Conservation (phyloP, 2,797 vertebrate genomes). For the Etheostoma perlongum region DNA sequence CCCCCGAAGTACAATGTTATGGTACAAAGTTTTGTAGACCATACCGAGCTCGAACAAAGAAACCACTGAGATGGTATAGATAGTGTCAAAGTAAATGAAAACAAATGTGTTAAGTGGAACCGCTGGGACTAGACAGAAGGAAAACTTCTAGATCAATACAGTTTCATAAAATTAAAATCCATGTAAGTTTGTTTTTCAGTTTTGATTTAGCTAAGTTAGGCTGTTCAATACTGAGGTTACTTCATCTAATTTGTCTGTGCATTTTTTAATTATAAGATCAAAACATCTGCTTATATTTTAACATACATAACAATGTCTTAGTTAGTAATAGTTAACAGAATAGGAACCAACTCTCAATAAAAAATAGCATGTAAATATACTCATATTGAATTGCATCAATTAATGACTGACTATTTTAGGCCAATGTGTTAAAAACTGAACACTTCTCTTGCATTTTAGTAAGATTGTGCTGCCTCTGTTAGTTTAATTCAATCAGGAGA, state of each 20-base stretch:
- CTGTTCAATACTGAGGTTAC: background rate
- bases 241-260: background rate
- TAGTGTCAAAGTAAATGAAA: constrained; percentile 57
- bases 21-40: constrained; percentile 4
- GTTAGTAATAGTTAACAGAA: background rate
- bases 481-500: background rate
- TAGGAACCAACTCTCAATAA: background rate
- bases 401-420: background rate
- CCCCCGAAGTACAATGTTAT: background rate
- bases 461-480: background rate
- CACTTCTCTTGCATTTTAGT: too few species aligned
- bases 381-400: background rate
- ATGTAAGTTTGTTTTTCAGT: background rate
- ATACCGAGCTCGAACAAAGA: constrained; percentile 22
- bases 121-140: constrained; percentile 48
- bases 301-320: background rate
- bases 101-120: constrained; percentile 69
- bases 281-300: background rate
- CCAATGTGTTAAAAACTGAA: background rate
- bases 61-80: constrained; percentile 43
- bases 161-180: background rate
- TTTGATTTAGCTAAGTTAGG: background rate
- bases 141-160: constrained; percentile 1
- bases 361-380: background rate
- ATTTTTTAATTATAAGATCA: background rate